A percentile compares a stretch with the other conserved stretches of the same genome.
These are phyloP conservation scores for Enteromius afrohamiltoni DNA, from an alignment of 2,797 vertebrate genomes.

Conservation along the genomic window DNA sequence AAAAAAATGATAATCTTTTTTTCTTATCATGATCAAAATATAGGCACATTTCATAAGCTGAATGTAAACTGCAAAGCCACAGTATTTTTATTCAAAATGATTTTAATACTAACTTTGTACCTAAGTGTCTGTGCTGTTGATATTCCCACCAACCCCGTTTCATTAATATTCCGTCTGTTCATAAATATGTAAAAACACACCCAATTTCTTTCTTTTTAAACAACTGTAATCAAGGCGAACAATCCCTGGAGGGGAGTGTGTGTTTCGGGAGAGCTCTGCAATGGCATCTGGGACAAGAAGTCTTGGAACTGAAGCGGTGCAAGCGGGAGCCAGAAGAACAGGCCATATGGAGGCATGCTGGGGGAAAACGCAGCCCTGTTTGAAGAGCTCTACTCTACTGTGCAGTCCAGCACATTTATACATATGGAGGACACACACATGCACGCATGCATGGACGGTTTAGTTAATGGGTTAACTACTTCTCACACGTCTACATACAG, in stretches of 20 bases:
- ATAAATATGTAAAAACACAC: conserved; percentile 20
- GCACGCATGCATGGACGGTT: conserved; percentile 42
- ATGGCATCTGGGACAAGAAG: conserved; percentile 54
- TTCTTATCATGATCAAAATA: background rate
- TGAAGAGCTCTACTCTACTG: conserved; percentile 44
- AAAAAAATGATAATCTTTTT: background rate
- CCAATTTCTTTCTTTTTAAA: conserved; percentile 22
- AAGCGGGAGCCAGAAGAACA: conserved; percentile 51
- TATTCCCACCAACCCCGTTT: background rate
- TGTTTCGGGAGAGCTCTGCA: conserved; percentile 46
- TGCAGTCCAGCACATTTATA: conserved; percentile 37
- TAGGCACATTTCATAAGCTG: background rate
- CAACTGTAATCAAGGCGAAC: conserved; percentile 57
- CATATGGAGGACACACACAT: conserved; percentile 55
- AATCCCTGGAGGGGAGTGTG: conserved; percentile 38
- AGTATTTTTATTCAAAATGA: background rate
- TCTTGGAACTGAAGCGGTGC: conserved; percentile 41
- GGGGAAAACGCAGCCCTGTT: conserved; percentile 29
- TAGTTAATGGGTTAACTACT: conserved; percentile 39
- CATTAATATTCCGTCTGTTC: conserved; percentile 8
- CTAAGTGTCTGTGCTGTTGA: background rate
- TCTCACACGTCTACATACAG: conserved; percentile 3
- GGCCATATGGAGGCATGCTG: conserved; percentile 56
- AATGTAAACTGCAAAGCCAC: background rate
- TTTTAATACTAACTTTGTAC: background rate